These are phyloP conservation scores for Rhagonycha fulva DNA, from an alignment of 2,888 invertebrate genomes.

Conservation along the genomic window DNA sequence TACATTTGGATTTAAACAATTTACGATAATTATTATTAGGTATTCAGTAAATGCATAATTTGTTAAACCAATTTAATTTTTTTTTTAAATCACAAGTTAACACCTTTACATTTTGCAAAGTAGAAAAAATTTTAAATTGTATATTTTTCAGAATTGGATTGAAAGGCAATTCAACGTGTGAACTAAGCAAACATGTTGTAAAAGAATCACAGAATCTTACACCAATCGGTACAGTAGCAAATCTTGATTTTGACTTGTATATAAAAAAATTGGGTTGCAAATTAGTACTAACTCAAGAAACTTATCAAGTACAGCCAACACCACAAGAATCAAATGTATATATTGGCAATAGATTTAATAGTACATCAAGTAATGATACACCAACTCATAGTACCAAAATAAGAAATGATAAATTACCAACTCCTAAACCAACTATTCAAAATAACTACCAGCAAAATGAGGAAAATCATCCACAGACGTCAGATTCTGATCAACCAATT, in stretches of 20 bases:
- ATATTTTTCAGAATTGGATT: slow-evolving; percentile 58
- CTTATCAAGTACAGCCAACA: slow-evolving; percentile 21
- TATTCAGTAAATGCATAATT: too few species aligned
- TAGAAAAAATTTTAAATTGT: neutral
- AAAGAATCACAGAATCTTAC: slow-evolving; percentile 56
- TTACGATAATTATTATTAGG: too few species aligned
- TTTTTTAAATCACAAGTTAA: too few species aligned
- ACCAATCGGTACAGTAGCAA: slow-evolving; percentile 58
- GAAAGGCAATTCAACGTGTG: slow-evolving; percentile 67
- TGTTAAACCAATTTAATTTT: too few species aligned
- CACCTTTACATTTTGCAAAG: too few species aligned
- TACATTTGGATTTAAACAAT: neutral
- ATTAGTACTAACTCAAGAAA: slow-evolving; percentile 44
- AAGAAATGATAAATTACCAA: neutral
- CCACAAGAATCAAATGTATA: neutral
- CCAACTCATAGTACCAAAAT: neutral
- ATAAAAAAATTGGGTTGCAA: slow-evolving; percentile 60
- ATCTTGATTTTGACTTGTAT: slow-evolving; percentile 68
- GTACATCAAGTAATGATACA: neutral
- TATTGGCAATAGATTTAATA: neutral
- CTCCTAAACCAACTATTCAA: neutral
- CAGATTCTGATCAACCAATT: slow-evolving; percentile 1
- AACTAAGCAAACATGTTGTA: slow-evolving; percentile 57
- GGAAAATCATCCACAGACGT: neutral
- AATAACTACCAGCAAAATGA: neutral